A percentile compares a stretch with the other conserved stretches of the same genome.
These are phyloP conservation scores for Mohoua ochrocephala DNA, from an alignment of 2,113 vertebrate genomes.

Conservation along the genomic window DNA sequence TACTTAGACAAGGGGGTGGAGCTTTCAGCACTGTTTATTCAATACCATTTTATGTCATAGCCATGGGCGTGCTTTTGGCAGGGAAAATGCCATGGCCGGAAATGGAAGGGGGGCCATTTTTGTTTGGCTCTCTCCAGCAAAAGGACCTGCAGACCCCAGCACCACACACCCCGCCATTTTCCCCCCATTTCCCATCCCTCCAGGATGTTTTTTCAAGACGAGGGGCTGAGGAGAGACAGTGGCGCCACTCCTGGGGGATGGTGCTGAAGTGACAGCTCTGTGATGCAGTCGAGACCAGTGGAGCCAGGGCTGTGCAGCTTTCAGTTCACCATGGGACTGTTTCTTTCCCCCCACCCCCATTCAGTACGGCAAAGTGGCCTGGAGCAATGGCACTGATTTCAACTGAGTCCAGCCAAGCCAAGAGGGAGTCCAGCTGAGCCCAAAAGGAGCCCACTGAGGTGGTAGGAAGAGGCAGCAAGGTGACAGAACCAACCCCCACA, in stretches of 20 bases:
- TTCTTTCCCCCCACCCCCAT: too few species aligned
- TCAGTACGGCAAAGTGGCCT: not conserved
- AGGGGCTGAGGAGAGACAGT: not conserved
- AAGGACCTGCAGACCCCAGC: not conserved
- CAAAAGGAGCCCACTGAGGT: not conserved
- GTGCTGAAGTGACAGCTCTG: not conserved
- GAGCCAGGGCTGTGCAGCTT: too few species aligned
- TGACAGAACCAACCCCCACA: not conserved
- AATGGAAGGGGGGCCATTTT: not conserved
- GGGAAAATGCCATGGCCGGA: not conserved
- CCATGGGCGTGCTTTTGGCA: not conserved
- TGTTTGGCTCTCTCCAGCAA: not conserved
- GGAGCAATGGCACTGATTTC: not conserved
- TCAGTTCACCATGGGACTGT: too few species aligned
- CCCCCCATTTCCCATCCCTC: not conserved
- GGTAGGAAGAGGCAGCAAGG: not conserved
- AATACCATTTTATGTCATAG: not conserved
- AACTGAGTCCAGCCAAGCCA: not conserved
- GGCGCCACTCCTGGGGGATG: fast-evolving
- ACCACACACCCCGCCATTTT: not conserved
- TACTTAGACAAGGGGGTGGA: not conserved
- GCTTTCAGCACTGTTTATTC: not conserved
- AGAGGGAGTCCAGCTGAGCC: not conserved
- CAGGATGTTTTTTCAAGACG: not conserved
- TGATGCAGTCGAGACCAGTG: not conserved